Conservation (phyloP, 2,888 invertebrate species). For the Strigamia maritima region DNA sequence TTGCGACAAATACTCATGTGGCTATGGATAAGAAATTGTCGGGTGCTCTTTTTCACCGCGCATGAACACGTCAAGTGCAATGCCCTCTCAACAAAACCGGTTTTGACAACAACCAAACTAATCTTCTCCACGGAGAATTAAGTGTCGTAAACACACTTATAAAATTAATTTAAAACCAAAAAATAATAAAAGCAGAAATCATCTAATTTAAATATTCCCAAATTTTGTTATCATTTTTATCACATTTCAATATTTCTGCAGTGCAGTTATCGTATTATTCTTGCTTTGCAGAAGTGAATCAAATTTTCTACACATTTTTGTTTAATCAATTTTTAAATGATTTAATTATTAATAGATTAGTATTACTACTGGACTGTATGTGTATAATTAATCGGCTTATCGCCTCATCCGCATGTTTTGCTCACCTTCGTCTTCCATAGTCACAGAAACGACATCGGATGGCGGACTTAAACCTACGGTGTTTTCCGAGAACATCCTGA, state of each 20-base stretch:
- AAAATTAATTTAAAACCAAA: too few relatives aligned
- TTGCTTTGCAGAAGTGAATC: too few relatives aligned
- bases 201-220: too few relatives aligned
- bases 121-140: background rate
- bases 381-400: too few relatives aligned
- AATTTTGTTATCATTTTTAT: too few relatives aligned
- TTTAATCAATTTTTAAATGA: too few relatives aligned
- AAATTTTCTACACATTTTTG: too few relatives aligned
- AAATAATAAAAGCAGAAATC: too few relatives aligned
- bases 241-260: too few relatives aligned
- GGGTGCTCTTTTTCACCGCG: background rate
- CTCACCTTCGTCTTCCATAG: conserved; percentile 42
- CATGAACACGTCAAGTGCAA: conserved; percentile 8
- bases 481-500: conserved; percentile 66
- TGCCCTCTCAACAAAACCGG: conserved; percentile 6
- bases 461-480: conserved; percentile 70
- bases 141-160: background rate
- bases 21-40: background rate
- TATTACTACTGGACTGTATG: too few relatives aligned
- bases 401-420: background rate
- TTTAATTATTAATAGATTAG: too few relatives aligned
- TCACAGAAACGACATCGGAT: conserved; percentile 60
- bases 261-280: too few relatives aligned
- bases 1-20: background rate
- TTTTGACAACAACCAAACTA: background rate